A percentile compares a stretch with the other conserved stretches of the same genome.
Evolutionary conservation across 2,797 vertebrate genomes (phyloP).

Genomic region (Chromis chromis): DNA sequence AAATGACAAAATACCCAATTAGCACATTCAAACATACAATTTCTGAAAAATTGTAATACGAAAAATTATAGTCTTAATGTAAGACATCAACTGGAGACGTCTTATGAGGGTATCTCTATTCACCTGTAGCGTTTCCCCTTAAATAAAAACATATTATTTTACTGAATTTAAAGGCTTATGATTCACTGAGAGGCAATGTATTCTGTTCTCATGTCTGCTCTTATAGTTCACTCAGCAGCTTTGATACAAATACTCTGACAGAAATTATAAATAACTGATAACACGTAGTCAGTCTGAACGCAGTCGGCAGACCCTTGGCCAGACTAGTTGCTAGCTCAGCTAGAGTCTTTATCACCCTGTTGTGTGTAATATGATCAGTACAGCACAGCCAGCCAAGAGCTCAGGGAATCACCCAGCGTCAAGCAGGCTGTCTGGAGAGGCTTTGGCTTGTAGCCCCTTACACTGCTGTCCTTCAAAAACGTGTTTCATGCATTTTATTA

Average conservation of each 20-base stretch:
- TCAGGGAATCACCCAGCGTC: conserved; percentile 63
- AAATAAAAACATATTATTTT: background rate
- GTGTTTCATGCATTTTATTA: conserved; percentile 67
- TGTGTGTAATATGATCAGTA: conserved; percentile 69
- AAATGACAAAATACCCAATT: no score
- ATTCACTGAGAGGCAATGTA: background rate
- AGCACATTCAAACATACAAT: no score
- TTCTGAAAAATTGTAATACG: no score
- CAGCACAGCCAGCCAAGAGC: conserved; percentile 62
- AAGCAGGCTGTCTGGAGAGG: conserved; percentile 54
- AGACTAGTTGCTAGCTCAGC: conserved; percentile 48
- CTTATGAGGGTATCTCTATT: no score
- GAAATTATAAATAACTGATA: conserved; percentile 53
- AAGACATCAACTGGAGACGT: no score
- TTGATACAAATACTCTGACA: conserved; percentile 34
- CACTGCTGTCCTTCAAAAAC: conserved; percentile 61
- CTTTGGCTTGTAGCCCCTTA: conserved; percentile 58
- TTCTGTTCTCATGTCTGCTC: conserved; percentile 8
- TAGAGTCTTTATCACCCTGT: conserved; percentile 57
- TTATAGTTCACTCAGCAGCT: conserved; percentile 21
- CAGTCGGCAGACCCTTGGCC: conserved; percentile 41
- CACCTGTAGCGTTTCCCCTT: background rate
- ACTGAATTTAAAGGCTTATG: background rate
- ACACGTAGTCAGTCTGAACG: conserved; percentile 31
- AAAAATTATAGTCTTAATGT: no score